Evolutionary conservation across 2,888 invertebrate genomes (phyloP), one percentile per base, ranked within the genome.

Genomic region (Drosophila nigricruria): DNA sequence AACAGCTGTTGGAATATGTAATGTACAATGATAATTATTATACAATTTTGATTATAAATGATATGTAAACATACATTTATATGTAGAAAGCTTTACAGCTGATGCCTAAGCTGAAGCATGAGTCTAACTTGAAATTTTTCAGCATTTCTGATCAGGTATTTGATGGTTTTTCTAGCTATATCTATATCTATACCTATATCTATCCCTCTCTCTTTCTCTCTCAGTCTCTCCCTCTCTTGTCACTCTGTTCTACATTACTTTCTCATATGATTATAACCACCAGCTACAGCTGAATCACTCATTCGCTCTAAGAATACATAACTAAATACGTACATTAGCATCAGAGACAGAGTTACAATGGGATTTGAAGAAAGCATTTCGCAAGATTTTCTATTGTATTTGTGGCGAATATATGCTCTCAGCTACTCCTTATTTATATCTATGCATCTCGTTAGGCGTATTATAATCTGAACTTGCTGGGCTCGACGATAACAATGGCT

Each of bases 401-500:
- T 38, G 20, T 30, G 4, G 23, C 10, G 40, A n/a, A n/a, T n/a
- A n/a, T n/a, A n/a, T 8, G 30, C 30, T 30, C 16, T 57, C 16
- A 42, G 53, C 47, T 43, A 25, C 47, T 73, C 65, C 79, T 50
- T 70, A 78, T 77, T 66, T 77, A 70, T 70, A 70, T 70, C 70
- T 66, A 57, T 50, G 61, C 64, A 68, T 43, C 65, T 62, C 61
- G 60, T 63, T 75, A 52, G 27, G 47, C 47, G 64, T 50, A 71
- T 71, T 68, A 66, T 73, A 73, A 81, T 81, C 79, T 10, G 52
- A 70, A 64, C 66, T 77, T 60, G 73, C 66, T 64, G 63, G 54
- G 30, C 23, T 52, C 18, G 25, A 23, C 66, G 60, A 75, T 60
- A 83, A 87, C 82, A 83, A 87, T 83, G 82, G 82, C 70, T 83